Conservation (phyloP, 2,797 vertebrate genomes). For the Pteronotus mesoamericanus region DNA sequence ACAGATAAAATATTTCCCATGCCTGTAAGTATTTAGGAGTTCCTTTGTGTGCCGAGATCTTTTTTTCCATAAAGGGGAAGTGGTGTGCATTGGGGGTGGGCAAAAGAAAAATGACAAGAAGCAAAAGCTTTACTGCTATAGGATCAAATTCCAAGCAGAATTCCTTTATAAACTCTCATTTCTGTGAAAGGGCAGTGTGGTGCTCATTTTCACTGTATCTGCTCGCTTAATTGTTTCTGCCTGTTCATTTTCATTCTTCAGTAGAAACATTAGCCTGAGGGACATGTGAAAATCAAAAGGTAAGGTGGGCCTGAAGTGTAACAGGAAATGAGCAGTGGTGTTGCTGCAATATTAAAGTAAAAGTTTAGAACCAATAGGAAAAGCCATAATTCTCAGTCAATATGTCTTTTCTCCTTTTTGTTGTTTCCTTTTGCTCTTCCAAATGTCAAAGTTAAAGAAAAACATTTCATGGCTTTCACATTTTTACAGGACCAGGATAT, state of each 20-base stretch:
- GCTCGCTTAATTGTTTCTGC: constrained; percentile 86
- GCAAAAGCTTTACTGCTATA: constrained; percentile 23
- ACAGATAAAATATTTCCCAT: constrained; percentile 74
- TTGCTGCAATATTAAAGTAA: constrained; percentile 72
- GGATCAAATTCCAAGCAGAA: constrained; percentile 75
- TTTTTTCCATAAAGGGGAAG: constrained; percentile 19
- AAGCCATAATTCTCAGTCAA: not conserved
- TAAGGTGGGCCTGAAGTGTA: constrained; percentile 78
- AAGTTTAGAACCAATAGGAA: constrained; percentile 74
- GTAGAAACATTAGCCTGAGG: constrained; percentile 82
- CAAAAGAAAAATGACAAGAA: constrained; percentile 67
- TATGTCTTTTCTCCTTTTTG: not conserved
- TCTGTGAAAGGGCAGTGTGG: constrained; percentile 65
- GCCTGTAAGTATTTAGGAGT: constrained; percentile 79
- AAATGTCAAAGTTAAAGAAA: constrained; percentile 31
- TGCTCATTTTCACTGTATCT: constrained; percentile 84
- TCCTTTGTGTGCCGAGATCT: constrained; percentile 55
- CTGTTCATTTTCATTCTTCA: constrained; percentile 82
- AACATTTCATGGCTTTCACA: not conserved
- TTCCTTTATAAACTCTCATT: constrained; percentile 42
- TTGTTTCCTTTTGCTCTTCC: not conserved
- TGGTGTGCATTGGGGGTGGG: not conserved
- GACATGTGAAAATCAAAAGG: constrained; percentile 82
- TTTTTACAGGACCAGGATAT: not conserved
- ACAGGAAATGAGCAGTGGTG: constrained; percentile 84